Base-by-base conservation (phyloP, 2,113 vertebrate genomes). In the Apodemus sylvaticus region DNA sequence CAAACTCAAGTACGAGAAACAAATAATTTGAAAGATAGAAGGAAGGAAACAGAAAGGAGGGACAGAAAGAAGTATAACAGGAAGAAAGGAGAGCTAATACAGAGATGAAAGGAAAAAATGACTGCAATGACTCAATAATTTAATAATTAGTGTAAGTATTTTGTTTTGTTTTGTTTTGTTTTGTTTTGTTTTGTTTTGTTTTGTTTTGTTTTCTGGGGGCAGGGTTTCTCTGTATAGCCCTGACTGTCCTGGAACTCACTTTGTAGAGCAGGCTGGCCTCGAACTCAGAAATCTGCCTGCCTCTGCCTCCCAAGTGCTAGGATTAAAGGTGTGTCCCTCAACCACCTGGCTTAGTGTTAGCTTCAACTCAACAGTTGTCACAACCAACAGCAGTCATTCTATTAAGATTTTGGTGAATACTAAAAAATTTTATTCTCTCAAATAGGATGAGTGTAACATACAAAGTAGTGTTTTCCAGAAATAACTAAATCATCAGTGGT, bases 301-400 rank as follows among this genome's bases (percentile, higher is more conserved):
- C 45, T 48, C 45, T 48, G 45, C 45, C 45, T 3, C 45, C 45
- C 3, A 48, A 48, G 45, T 48, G 45, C 45, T 48, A 48, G 45
- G 45, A 48, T 48, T 48, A 48, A 48, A 48, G 45, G 45, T 7
- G 7, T 48, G 45, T 48, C 4, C 45, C 45, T n/a, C n/a, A n/a
- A 48, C 45, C 45, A 48, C 45, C 7, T n/a, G n/a, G 45, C 45
- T 48, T 48, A 48, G 42, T 85, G 76, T 93, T 62, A 9, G 7
- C 24, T 62, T 26, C 60, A 62, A 26, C 88, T 97, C 78, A 97
- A 11, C 93, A 96, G 77, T 42, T 96, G 36, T 89, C 85, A 31
- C 58, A 70, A 94, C 29, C 74, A 11, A 73, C 51, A 62, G 48
- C 9, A 62, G 9, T 14, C 20, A 90, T 93, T 58, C 87, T 68